Base-by-base conservation (phyloP, 1,140 invertebrate species). In the Yoshiicerus persimilis region DNA sequence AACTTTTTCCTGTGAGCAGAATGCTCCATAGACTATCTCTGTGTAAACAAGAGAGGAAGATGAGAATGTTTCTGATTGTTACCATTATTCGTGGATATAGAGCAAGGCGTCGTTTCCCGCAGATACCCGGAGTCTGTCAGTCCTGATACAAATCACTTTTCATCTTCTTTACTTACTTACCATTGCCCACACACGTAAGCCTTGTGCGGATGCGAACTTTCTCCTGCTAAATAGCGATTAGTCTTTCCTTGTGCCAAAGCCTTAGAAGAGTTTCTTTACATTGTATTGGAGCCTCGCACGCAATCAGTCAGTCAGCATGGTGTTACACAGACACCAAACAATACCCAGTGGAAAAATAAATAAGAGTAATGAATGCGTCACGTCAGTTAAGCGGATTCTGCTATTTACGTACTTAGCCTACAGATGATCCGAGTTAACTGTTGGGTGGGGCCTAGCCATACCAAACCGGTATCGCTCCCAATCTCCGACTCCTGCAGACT, bases 11-110 rank as follows among this genome's bases (percentile, higher is more conserved):
- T 13, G 96, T 96, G 80, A 47, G 80, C 84, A 98, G 91, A 30
- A 97, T 95, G 89, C 95, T 96, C 98, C 98, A 99, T 56, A 99
- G 96, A 70, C 96, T 97, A 91, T 98, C 97, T 92, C 97, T 97
- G 92, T 47, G 92, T 92, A 91, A 90, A 88, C 88, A 86, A 91
- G 10, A 56, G 23, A n/a, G 36, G 77, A 4, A 16, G 9, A 66
- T 16, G 64, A 23, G 64, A n/a, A 9, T 13, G 27, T 66, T 23
- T 13, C 9, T 25, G 8, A 66, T 66, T 13, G 20, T 23, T n/a
- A n/a, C n/a, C n/a, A n/a, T n/a, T n/a, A n/a, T n/a, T n/a, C n/a
- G n/a, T n/a, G n/a, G n/a, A n/a, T n/a, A n/a, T n/a, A n/a, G n/a
- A n/a, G n/a, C n/a, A n/a, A n/a, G n/a, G n/a, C n/a, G n/a, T n/a